phyloP scores from a whole-genome alignment of 2,888 invertebrate genomes.

The Amblyteles armatorius region DNA sequence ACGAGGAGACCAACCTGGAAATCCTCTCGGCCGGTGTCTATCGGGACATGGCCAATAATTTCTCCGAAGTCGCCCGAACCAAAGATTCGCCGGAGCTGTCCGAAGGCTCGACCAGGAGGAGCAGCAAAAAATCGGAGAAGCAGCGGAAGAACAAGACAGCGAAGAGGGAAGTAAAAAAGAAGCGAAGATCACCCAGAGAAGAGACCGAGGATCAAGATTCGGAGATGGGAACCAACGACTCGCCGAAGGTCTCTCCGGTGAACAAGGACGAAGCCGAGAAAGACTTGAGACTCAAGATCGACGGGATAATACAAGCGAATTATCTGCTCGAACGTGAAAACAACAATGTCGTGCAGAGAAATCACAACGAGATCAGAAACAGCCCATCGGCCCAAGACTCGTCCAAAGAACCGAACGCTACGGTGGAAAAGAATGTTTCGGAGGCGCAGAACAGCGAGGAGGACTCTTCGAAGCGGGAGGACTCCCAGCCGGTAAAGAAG shows the following conservation, averaged over 20 bases:
- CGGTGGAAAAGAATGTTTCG: not conserved
- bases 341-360: slow-evolving; percentile 74
- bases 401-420: slow-evolving; percentile 19
- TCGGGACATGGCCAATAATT: slow-evolving; percentile 69
- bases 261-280: slow-evolving; percentile 60
- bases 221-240: slow-evolving; percentile 32
- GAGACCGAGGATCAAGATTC: slow-evolving; percentile 26
- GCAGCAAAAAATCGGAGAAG: slow-evolving; percentile 26
- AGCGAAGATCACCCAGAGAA: slow-evolving; percentile 1
- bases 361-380: slow-evolving; percentile 54
- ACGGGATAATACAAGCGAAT: slow-evolving; percentile 79
- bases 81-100: slow-evolving; percentile 21
- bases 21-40: slow-evolving; percentile 62
- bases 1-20: slow-evolving; percentile 55
- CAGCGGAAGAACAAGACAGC: slow-evolving; percentile 38
- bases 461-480: slow-evolving; percentile 8
- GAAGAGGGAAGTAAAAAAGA: slow-evolving; percentile 42
- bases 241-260: not conserved
- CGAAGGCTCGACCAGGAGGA: slow-evolving; percentile 8
- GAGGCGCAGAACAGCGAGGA: slow-evolving; percentile 15
- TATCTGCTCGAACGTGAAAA: slow-evolving; percentile 78
- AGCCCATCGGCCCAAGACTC: not conserved
- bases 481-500: slow-evolving; percentile 72
- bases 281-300: slow-evolving; percentile 75
- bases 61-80: slow-evolving; percentile 63